A percentile compares a stretch with the other conserved stretches of the same genome.
These are phyloP conservation scores for Amazona ochrocephala DNA, from an alignment of 2,797 vertebrate species.

Conservation along the genomic window DNA sequence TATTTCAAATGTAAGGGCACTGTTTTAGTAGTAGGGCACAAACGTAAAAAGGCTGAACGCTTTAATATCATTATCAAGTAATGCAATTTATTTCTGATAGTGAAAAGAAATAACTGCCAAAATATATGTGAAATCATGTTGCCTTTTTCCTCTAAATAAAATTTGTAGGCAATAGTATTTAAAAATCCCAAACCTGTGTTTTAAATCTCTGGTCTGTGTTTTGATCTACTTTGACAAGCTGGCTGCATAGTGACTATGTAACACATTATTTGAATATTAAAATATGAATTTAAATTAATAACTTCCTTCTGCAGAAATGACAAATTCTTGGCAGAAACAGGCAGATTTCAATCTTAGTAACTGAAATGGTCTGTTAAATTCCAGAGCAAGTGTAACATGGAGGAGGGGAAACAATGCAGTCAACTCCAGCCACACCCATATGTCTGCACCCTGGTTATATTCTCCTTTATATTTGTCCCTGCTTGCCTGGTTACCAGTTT, in stretches of 20 bases:
- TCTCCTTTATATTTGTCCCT: background rate
- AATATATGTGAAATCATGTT: background rate
- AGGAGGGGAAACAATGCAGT: background rate
- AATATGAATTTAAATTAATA: background rate
- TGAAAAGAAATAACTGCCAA: background rate
- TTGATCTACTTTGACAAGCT: background rate
- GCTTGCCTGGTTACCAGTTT: background rate
- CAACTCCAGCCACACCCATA: background rate
- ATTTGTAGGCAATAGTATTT: background rate
- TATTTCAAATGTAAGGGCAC: background rate
- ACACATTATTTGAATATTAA: background rate
- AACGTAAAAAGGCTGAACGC: background rate
- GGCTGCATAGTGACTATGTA: background rate
- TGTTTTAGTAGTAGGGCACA: background rate
- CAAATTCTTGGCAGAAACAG: background rate
- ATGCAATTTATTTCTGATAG: background rate
- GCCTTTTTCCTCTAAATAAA: background rate
- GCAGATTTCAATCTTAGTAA: background rate
- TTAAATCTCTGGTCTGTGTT: background rate
- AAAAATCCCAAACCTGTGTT: background rate
- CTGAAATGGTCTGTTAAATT: constrained; percentile 7
- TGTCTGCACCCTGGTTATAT: background rate
- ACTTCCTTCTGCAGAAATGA: background rate
- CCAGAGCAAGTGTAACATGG: background rate
- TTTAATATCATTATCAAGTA: background rate